Evolutionary conservation across 1,140 invertebrate species (phyloP), one percentile per base, ranked within the genome.

Genomic region (Lucilia sericata): DNA sequence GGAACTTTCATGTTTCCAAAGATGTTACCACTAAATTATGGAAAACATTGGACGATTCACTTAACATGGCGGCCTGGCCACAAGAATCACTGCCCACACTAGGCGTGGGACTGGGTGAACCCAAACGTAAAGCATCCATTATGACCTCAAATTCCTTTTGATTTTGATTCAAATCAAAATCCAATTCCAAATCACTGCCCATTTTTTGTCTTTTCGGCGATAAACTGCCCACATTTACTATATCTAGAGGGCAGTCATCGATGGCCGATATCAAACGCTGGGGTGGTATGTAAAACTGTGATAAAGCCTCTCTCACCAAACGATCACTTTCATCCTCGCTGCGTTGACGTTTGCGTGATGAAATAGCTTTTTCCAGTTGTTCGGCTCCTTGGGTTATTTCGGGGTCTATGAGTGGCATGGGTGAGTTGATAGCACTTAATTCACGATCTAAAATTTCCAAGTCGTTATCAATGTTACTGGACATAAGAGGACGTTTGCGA

Each of bases 261-360:
- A 95, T 94, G 74, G 94, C 93, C 7, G 95, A 94, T 74, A 95
- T 91, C 85, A 95, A 91, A 75, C 94, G 92, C 13, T 94, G 94
- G 0, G 94, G 95, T 74, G 95, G 94, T 89, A 95, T 94, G 88
- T 95, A 95, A 86, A 95, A 95, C 85, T 95, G 94, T 42, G 93
- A 94, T 0, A 94, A 90, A 0, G 94, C 94, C 84, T 94, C 93
- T 65, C 94, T 93, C 30, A 94, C 93, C 87, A 94, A 91, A 42
- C 92, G 92, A 86, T 93, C 93, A 84, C 93, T 92, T 51, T 94
- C 93, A 60, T 94, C 93, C 83, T 92, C 92, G 55, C 92, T 91
- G 82, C 91, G 91, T 84, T 91, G 91, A 51, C 91, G 87, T 85
- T 91, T 91, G 30, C 91, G 85, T 5, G 89, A 89, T 5, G 89